Base-by-base conservation (phyloP, 2,113 vertebrate genomes). In the Pluvianellus socialis region DNA sequence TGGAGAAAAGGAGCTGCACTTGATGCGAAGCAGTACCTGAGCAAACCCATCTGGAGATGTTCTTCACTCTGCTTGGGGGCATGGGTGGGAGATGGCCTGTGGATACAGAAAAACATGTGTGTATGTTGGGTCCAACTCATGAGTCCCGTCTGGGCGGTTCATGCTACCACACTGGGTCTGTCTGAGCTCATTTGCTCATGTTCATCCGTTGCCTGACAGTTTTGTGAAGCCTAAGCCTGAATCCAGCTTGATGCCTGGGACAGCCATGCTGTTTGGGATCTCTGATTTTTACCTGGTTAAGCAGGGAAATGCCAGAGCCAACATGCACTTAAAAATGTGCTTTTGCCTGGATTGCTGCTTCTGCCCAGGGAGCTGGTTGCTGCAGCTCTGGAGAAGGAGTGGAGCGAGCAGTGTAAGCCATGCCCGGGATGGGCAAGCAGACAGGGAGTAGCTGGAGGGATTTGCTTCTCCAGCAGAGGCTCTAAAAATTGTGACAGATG, bases 391-490 rank as follows among this genome's bases (percentile, higher is more conserved):
- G 33, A 67, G 49, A 42, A 67, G 45, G 45, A 35, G 28, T 63
- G 70, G 49, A 28, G 4, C 12, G 8, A 40, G 24, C 45, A 65
- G 44, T 0, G 0, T 58, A 50, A 68, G 18, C 33, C 2, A 4
- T n/a, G 79, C 16, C 53, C 24, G 4, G 28, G 71, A 27, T 65
- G 56, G 10, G 7, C 7, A 2, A 79, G 58, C 10, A 70, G 38
- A 49, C 0, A 2, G 24, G 19, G 11, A 76, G 32, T 27, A 91
- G 27, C 47, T 80, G 24, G 28, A 59, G 23, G 9, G 38, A 62
- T 89, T 61, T 50, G 52, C 21, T 42, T 22, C 44, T 42, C 11
- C 49, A 65, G 16, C 16, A 52, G 27, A 72, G 44, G 33, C 35
- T 67, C 91, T 79, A 5, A 68, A 75, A 79, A 44, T 56, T 33